Evolutionary conservation across 2,888 invertebrate species (phyloP), one percentile per base, ranked within the genome.

Genomic region (Hedya salicella): DNA sequence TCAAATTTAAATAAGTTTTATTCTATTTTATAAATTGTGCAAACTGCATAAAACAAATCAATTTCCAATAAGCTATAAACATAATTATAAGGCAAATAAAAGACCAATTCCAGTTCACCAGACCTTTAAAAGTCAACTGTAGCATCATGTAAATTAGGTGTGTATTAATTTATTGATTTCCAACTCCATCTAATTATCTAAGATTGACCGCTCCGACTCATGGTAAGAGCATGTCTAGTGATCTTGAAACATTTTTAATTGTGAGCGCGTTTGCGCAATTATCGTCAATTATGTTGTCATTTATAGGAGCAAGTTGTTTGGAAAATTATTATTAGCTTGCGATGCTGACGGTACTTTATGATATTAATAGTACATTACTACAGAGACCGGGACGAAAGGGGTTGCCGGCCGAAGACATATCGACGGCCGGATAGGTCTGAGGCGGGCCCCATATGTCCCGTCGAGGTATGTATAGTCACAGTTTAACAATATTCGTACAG

Each of bases 241-340:
- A 48, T 48, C 54, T 46, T 54, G 39, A 25, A 30, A 63, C 30
- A 42, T 54, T 56, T 16, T 63, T 56, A 56, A 63, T 56, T 17
- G 19, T 30, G 17, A 17, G n/a, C 49, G 54, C 39, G 63, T 49
- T 46, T 11, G 9, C 6, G 56, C 32, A 56, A 63, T 63, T 63
- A 63, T 56, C 17, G 4, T n/a, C 11, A 40, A 63, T 63, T 63
- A 63, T 42, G 19, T 56, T 49, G 39, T 49, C 56, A 42, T 40
- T 30, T 40, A 19, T 21, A 17, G n/a, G 13, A 53, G 32, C n/a
- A 53, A 25, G 16, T 42, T 42, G 42, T 62, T 61, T 32, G 6
- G 6, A 5, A 42, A 32, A 50, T 17, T 53, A 44, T 62, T 53
- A 53, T 48, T 46, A 54, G 16, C 53, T 53, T 14, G 21, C 6